A percentile compares a stretch with the other conserved stretches of the same genome.
Evolutionary conservation across 2,113 vertebrate genomes (phyloP).

Genomic region (Collichthys lucidus): DNA sequence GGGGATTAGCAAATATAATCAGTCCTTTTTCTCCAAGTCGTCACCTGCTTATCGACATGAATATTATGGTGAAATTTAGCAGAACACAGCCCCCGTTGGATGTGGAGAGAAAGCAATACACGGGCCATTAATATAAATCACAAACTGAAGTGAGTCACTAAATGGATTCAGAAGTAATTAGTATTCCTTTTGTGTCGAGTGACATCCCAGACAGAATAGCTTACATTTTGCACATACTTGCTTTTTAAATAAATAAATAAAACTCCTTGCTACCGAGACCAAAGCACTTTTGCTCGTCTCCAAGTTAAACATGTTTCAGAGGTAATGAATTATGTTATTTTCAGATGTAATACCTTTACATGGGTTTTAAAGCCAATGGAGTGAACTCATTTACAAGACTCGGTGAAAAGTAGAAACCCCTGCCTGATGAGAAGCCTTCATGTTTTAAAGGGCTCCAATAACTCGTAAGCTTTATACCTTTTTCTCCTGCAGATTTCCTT

Average conservation of each 20-base stretch:
- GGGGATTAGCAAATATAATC: constrained; percentile 81
- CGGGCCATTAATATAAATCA: constrained; percentile 72
- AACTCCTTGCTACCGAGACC: constrained; percentile 47
- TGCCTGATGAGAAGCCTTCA: constrained; percentile 48
- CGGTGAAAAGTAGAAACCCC: constrained; percentile 38
- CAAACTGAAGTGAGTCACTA: constrained; percentile 68
- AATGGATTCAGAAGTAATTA: constrained; percentile 72
- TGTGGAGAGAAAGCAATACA: constrained; percentile 55
- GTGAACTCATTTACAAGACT: constrained; percentile 72
- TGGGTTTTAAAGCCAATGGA: constrained; percentile 69
- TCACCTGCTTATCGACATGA: constrained; percentile 78
- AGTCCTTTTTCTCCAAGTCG: constrained; percentile 74
- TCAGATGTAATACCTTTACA: constrained; percentile 73
- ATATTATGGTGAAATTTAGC: constrained; percentile 74
- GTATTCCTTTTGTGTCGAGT: constrained; percentile 67
- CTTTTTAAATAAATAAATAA: background rate
- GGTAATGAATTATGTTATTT: constrained; percentile 78
- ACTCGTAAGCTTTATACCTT: constrained; percentile 73
- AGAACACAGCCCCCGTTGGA: constrained; percentile 57
- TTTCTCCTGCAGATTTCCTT: constrained; percentile 72
- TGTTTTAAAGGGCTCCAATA: constrained; percentile 74
- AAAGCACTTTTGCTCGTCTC: constrained; percentile 62
- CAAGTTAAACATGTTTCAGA: constrained; percentile 64
- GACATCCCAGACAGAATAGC: constrained; percentile 60
- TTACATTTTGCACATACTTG: constrained; percentile 58